Base-by-base conservation (phyloP, 2,888 invertebrate species). In the Hipparchia sbordonii region DNA sequence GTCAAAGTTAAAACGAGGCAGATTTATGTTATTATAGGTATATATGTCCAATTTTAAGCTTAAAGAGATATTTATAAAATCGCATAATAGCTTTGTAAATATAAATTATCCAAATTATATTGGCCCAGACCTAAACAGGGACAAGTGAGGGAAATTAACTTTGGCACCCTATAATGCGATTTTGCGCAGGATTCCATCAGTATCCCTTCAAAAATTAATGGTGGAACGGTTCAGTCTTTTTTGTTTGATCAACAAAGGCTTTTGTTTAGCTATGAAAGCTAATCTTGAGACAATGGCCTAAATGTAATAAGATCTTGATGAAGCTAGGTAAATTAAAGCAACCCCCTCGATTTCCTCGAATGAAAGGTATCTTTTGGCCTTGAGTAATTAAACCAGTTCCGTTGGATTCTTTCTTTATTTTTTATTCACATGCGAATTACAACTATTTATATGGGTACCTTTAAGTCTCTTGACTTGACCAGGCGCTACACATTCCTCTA, bases 251-350 rank as follows among this genome's bases (percentile, higher is more conserved):
- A 60, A 33, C 59, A 39, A 60, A 60, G 6, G 10, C 48, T 67
- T 67, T 67, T 57, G 57, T 45, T 57, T 46, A 57, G 45, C 13
- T 45, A 10, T 57, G 9, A 45, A 46, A 56, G 23, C 45, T 45
- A 46, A 57, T 57, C 57, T 67, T 46, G 13, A 13, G 56, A 56
- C 56, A 67, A 57, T 52, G 52, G 65, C 12, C 33, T 39, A 6
- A 52, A n/a, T 56, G 56, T 67, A 57, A 57, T 62, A 71, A 57
- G 56, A 65, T 57, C 71, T 59, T 65, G 65, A 71, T 65, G 51
- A 51, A 51, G n/a, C 65, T 23, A 56, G 67, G 13, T 13, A 57
- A 57, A 71, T 65, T 71, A 65, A 65, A 39, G 59, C 59, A 65
- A 57, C 57, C 60, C 7, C 65, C 51, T 33, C 56, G 48, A 66